Evolutionary conservation across 2,888 invertebrate species (phyloP), one percentile per base, ranked within the genome.

Genomic region (Malthinus seriepunctatus): DNA sequence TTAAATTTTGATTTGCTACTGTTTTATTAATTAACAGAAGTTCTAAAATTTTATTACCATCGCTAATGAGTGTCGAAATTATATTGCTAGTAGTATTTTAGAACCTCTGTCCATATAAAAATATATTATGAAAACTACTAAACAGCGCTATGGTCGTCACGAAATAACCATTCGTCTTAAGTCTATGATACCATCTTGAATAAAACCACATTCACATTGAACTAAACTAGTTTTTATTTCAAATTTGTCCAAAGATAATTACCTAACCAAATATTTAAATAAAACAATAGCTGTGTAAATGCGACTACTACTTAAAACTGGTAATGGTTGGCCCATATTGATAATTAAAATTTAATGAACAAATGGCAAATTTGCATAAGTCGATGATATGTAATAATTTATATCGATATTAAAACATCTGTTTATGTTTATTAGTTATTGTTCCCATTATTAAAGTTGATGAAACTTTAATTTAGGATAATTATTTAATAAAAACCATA

Each of bases 301-400:
- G 37, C 32, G 58, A 34, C 58, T 58, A 32, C 9, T 34, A 42
- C 37, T 49, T 37, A 8, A 47, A 32, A 42, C 58, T 14, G 11
- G 52, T 48, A 52, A 56, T 64, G 66, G 64, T 67, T 62, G 63
- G 63, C 66, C 65, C 49, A 64, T 62, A 67, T 66, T 57, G 51
- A 65, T 66, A 63, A 67, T 67, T 67, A 67, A 66, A 66, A 67
- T 67, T 67, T 67, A 67, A 67, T 65, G 67, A 62, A 60, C 64
- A 62, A 66, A 67, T 67, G 55, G 60, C 57, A 48, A 63, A 67
- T 67, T 67, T 67, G 66, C 67, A 66, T 67, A 67, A 58, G 57
- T 55, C 53, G 63, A 60, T 60, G 64, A 62, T 63, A 58, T 34
- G 8, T 23, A 42, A 47, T 49, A 23, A 23, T 6, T 14, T 42